Evolutionary conservation across 2,797 vertebrate genomes (phyloP).

Genomic region (Molossus molossus): DNA sequence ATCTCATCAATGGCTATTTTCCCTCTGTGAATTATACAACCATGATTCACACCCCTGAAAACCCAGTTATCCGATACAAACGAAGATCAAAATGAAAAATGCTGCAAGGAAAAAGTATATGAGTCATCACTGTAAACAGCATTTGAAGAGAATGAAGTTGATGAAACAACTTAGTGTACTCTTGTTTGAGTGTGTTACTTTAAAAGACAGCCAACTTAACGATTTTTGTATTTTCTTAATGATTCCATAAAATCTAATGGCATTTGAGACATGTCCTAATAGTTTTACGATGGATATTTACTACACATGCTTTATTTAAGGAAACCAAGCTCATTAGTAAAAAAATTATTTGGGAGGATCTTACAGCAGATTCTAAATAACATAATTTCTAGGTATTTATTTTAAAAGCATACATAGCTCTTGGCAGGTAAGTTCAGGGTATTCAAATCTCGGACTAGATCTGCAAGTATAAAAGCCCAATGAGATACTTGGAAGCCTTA

Average conservation of each 20-base stretch:
- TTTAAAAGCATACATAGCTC: constrained; percentile 25
- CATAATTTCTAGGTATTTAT: constrained; percentile 27
- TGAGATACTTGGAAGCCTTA: constrained; percentile 2
- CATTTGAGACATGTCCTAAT: constrained; percentile 69
- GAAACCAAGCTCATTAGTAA: constrained; percentile 53
- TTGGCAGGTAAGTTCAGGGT: background rate
- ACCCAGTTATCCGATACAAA: constrained; percentile 96
- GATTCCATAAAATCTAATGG: constrained; percentile 48
- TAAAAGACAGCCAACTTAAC: constrained; percentile 63
- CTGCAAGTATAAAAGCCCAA: background rate
- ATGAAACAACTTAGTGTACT: constrained; percentile 55
- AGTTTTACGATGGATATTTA: constrained; percentile 68
- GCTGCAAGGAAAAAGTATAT: background rate
- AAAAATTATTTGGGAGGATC: background rate
- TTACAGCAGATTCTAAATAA: constrained; percentile 52
- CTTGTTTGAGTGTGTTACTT: constrained; percentile 56
- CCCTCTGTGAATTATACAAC: constrained; percentile 98
- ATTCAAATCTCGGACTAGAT: constrained; percentile 25
- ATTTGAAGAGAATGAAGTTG: constrained; percentile 68
- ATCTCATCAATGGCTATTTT: constrained; percentile 96
- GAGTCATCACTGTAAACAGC: background rate
- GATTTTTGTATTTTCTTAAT: constrained; percentile 71
- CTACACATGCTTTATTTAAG: constrained; percentile 24
- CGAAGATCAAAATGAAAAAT: constrained; percentile 90
- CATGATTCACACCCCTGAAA: constrained; percentile 98